Conservation (phyloP, 2,888 invertebrate genomes). For the Lordiphosa andalusiaca region DNA sequence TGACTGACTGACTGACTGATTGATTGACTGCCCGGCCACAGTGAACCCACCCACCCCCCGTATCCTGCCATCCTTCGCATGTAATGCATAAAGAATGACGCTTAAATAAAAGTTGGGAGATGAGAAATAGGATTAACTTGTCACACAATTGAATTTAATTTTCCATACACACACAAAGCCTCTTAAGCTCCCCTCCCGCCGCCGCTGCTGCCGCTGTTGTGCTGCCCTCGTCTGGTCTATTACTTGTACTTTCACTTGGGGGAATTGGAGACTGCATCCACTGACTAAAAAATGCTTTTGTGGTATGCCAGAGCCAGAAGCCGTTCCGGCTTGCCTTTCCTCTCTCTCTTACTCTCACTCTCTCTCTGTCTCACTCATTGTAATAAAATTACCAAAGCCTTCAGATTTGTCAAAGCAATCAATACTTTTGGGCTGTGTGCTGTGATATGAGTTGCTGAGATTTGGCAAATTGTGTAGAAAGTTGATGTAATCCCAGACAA, state of each 20-base stretch:
- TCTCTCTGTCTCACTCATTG: constrained; percentile 6
- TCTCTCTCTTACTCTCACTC: constrained; percentile 2
- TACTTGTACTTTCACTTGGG: constrained; percentile 62
- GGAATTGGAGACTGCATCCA: constrained; percentile 38
- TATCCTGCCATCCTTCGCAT: constrained; percentile 11
- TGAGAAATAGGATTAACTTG: constrained; percentile 78
- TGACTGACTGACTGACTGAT: constrained; percentile 45
- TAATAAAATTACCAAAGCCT: constrained; percentile 63
- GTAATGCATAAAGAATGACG: constrained; percentile 75
- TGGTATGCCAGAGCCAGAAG: constrained; percentile 41
- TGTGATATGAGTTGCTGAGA: constrained; percentile 21
- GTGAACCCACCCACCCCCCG: constrained; percentile 1
- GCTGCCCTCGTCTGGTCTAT: constrained; percentile 35
- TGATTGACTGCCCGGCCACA: constrained; percentile 48
- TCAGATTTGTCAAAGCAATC: constrained; percentile 70
- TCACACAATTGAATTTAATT: constrained; percentile 79
- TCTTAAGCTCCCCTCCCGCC: constrained; percentile 36
- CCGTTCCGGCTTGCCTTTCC: not conserved
- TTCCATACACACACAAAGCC: constrained; percentile 64
- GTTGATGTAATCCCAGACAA: not conserved
- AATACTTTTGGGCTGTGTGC: constrained; percentile 37
- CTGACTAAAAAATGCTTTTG: constrained; percentile 48
- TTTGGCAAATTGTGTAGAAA: constrained; percentile 4
- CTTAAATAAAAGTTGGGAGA: constrained; percentile 74
- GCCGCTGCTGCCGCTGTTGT: constrained; percentile 15